Evolutionary conservation across 2,888 invertebrate genomes (phyloP), one percentile per base, ranked within the genome.

Genomic region (Agrotis clavis): DNA sequence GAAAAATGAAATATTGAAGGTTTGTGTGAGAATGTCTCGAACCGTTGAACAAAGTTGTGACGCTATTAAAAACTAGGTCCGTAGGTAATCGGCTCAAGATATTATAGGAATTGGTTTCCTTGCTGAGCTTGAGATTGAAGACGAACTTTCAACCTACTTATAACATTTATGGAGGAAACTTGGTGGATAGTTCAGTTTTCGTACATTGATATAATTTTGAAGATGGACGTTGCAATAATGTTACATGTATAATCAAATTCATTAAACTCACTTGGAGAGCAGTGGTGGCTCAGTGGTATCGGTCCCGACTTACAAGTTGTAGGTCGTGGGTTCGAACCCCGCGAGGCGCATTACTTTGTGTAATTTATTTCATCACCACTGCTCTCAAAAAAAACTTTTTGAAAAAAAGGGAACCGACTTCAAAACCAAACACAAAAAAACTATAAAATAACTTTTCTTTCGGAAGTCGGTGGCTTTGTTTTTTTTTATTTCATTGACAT

Each of bases 1-100:
- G 63, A 81, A 79, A 74, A 71, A 71, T 79, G 62, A 76, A 76
- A 83, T 69, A 72, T 78, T 66, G 50, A 48, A 57, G 41, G 70
- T 69, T 67, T 45, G 62, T 70, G 68, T 79, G 73, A 76, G 78
- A 83, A 81, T 66, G 11, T 51, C 45, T 59, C 0, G 25, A 54
- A 66, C 13, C 63, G 11, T 57, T 62, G 21, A 68, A 56, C 35
- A 56, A 62, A 78, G 30, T 82, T 75, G 48, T 59, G 41, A 41
- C 11, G 50, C 54, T 62, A 53, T 77, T 51, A 53, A 57, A 61
- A 70, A 66, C 71, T 76, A 62, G 56, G 35, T 51, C 13, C 69
- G 30, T 35, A 13, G 60, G 7, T 61, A 77, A 77, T 72, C 67
- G 62, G 62, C 62, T 77, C 59, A 67, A 64, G 64, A 64, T 77